Conservation (phyloP, 2,797 vertebrate genomes). For the Philypnodon macrostomus region DNA sequence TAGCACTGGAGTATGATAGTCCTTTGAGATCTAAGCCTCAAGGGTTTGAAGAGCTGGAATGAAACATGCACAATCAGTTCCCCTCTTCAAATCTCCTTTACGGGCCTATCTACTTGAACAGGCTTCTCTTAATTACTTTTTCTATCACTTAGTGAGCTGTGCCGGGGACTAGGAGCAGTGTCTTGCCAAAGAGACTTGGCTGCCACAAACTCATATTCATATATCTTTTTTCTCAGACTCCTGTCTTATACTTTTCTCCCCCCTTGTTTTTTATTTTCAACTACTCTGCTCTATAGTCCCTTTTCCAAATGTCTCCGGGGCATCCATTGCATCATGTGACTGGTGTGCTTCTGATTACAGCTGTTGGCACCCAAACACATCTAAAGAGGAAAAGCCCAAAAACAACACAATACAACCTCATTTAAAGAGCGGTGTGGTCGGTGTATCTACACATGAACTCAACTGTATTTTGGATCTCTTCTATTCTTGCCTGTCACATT, state of each 20-base stretch:
- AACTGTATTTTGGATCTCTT: constrained; percentile 30
- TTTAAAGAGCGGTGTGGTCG: constrained; percentile 27
- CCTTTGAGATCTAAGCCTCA: constrained; percentile 76
- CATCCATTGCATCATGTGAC: constrained; percentile 70
- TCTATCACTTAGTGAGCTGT: constrained; percentile 73
- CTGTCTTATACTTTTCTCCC: constrained; percentile 35
- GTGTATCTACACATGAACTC: constrained; percentile 13
- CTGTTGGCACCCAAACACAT: constrained; percentile 52
- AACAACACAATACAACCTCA: constrained; percentile 39
- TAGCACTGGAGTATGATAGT: constrained; percentile 30
- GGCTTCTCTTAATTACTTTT: constrained; percentile 81
- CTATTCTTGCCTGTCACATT: constrained; percentile 39
- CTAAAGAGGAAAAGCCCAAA: constrained; percentile 43
- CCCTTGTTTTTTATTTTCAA: constrained; percentile 25
- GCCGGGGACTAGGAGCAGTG: constrained; percentile 63
- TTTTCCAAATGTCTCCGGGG: constrained; percentile 72
- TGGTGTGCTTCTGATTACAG: constrained; percentile 68
- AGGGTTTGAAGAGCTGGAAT: constrained; percentile 77
- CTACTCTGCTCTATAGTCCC: constrained; percentile 38
- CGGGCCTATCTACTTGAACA: constrained; percentile 81
- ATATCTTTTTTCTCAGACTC: constrained; percentile 61
- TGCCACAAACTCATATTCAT: constrained; percentile 61
- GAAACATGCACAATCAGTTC: constrained; percentile 82
- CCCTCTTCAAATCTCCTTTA: constrained; percentile 80
- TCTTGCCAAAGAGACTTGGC: constrained; percentile 74